Evolutionary conservation across 2,797 vertebrate genomes (phyloP).

Genomic region (Acestrorhynchus altus): DNA sequence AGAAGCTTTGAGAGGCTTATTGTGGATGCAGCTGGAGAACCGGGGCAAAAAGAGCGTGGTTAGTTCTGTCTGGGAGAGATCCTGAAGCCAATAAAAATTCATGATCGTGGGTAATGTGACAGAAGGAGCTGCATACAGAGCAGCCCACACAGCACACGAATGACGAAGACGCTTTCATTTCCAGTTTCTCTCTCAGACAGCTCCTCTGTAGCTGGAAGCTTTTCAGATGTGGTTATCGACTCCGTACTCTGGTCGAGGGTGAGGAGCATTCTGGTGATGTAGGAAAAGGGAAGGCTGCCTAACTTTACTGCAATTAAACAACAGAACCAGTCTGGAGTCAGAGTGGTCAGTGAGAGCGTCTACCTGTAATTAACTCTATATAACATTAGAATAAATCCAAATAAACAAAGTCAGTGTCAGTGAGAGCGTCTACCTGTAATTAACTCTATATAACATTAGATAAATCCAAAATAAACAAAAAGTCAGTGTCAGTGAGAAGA

Average conservation of each 20-base stretch:
- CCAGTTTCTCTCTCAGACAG: slow-evolving; percentile 4
- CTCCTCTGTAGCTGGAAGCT: not conserved
- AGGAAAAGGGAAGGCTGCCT: not conserved
- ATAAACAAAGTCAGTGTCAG: no score
- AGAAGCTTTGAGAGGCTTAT: slow-evolving; percentile 45
- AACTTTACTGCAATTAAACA: not conserved
- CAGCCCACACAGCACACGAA: not conserved
- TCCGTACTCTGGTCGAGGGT: not conserved
- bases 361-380: no score
- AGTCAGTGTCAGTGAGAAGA: no score
- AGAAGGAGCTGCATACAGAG: slow-evolving; percentile 48
- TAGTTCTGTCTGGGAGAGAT: slow-evolving; percentile 41
- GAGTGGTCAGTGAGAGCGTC: not conserved
- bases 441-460: no score
- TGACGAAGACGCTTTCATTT: slow-evolving; percentile 3
- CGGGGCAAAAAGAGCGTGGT: slow-evolving; percentile 19
- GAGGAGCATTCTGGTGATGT: slow-evolving; percentile 4
- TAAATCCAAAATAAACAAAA: no score
- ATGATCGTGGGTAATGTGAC: slow-evolving; percentile 52
- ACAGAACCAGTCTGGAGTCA: no score
- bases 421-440: no score
- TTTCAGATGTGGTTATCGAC: not conserved
- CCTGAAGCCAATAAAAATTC: slow-evolving; percentile 57
- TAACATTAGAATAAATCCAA: no score
- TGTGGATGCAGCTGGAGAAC: slow-evolving; percentile 40